Conservation (phyloP, 2,113 vertebrate genomes). For the Lepus europaeus region DNA sequence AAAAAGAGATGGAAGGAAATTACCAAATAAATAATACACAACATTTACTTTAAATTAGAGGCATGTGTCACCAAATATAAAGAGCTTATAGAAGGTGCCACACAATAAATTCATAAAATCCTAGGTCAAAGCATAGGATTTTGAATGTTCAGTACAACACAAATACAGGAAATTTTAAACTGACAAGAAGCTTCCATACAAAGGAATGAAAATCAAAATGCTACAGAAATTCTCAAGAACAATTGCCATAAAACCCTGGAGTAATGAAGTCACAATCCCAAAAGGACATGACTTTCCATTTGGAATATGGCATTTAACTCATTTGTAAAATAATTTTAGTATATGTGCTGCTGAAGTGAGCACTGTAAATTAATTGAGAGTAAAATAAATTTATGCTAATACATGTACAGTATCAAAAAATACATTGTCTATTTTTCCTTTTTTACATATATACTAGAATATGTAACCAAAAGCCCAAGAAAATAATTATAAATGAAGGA, state of each 20-base stretch:
- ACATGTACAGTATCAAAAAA: neutral
- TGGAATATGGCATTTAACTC: neutral
- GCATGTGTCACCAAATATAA: neutral
- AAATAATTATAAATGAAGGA: neutral
- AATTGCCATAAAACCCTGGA: neutral
- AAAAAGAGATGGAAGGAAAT: slow-evolving; percentile 25
- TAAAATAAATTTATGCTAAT: neutral
- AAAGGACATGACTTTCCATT: neutral
- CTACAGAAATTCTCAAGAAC: slow-evolving; percentile 17
- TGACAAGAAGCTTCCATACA: neutral
- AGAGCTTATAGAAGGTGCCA: neutral
- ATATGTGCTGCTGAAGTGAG: too few relatives aligned
- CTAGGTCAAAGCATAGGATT: neutral
- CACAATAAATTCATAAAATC: neutral
- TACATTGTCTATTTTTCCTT: neutral
- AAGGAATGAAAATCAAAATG: neutral
- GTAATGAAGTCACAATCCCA: neutral
- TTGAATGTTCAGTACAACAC: neutral
- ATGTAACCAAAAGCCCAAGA: neutral
- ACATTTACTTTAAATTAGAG: neutral
- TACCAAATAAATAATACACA: neutral
- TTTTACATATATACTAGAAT: neutral
- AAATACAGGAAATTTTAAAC: neutral
- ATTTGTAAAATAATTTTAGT: slow-evolving; percentile 14
- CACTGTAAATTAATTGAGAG: neutral